Conservation (phyloP, 1,140 invertebrate genomes). For the Lepidurus packardi region DNA sequence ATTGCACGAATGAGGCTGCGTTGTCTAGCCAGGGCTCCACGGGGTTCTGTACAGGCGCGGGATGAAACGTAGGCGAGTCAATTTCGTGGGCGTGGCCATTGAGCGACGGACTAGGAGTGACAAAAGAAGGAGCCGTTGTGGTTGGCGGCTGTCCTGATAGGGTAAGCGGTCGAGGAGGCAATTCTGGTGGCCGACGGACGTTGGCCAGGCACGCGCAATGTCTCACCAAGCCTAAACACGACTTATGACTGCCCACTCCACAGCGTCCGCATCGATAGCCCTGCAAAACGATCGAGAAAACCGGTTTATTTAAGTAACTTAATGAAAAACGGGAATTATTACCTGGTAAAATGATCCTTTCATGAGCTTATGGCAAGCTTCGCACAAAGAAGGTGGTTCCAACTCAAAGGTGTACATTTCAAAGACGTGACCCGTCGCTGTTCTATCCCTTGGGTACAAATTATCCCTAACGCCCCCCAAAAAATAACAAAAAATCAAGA, state of each 20-base stretch:
- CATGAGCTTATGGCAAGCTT: slow-evolving; percentile 76
- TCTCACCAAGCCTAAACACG: slow-evolving; percentile 33
- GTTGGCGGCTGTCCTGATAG: slow-evolving; percentile 6
- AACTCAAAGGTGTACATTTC: slow-evolving; percentile 71
- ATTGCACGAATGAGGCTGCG: background rate
- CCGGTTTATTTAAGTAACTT: background rate
- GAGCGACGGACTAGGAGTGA: slow-evolving; percentile 35
- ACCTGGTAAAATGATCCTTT: slow-evolving; percentile 83
- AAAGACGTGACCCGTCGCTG: slow-evolving; percentile 74
- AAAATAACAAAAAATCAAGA: too few relatives aligned
- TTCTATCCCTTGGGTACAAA: slow-evolving; percentile 69
- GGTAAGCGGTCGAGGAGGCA: slow-evolving; percentile 37
- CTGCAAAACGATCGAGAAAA: slow-evolving; percentile 45
- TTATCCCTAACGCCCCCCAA: slow-evolving; percentile 67
- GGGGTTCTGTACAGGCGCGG: slow-evolving; percentile 27
- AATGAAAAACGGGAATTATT: slow-evolving; percentile 36
- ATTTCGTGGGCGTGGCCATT: slow-evolving; percentile 19
- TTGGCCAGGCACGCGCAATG: slow-evolving; percentile 4
- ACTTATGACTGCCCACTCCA: slow-evolving; percentile 50
- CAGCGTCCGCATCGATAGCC: slow-evolving; percentile 72
- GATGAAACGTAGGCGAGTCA: background rate
- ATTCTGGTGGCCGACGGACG: slow-evolving; percentile 37
- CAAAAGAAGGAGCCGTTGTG: slow-evolving; percentile 17
- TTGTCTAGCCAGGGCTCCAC: background rate
- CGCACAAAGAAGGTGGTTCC: slow-evolving; percentile 67